Base-by-base conservation (phyloP, 2,113 vertebrate species). In the Thoracochromis brauschi region DNA sequence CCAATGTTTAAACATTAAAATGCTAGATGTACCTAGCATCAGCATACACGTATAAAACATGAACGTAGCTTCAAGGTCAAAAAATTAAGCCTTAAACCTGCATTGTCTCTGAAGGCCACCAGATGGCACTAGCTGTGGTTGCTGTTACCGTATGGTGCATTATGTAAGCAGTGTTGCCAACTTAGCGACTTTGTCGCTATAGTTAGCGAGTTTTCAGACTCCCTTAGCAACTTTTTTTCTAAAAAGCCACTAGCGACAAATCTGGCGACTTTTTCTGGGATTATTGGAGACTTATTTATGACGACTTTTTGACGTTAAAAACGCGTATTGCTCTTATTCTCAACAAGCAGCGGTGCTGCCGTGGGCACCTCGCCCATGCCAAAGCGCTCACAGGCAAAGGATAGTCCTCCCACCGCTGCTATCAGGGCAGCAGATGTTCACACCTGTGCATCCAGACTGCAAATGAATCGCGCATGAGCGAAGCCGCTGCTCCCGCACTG, bases 241-340 rank as follows among this genome's bases (percentile, higher is more conserved):
- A 55, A 55, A 55, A 55, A 26, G 54, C 21, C 0, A 54, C 53
- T 54, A 54, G 54, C 2, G 11, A 55, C 54, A 26, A 26, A 57
- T 57, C 21, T 26, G 21, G 54, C 4, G 1, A 55, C 53, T 55
- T 55, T 24, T 55, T 55, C 21, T 55, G 53, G 53, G 8, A 1
- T 55, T 13, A 13, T 55, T 24, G 11, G 21, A 13, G 53, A 55
- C 53, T 24, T 55, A 7, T 55, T 55, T 55, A 55, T 55, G 53
- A 55, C 1, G 11, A 55, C 21, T 24, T 55, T 55, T 55, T 55
- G 53, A 55, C 6, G 21, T 55, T 11, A 7, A 55, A 55, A 24
- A 8, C 0, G 4, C 1, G 1, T 13, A 13, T 55, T 2, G 2
- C n/a, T 54, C n/a, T 21, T 54, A 54, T 3, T 54, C 51, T 54